Conservation (phyloP, 2,888 invertebrate genomes). For the Busseola fusca region DNA sequence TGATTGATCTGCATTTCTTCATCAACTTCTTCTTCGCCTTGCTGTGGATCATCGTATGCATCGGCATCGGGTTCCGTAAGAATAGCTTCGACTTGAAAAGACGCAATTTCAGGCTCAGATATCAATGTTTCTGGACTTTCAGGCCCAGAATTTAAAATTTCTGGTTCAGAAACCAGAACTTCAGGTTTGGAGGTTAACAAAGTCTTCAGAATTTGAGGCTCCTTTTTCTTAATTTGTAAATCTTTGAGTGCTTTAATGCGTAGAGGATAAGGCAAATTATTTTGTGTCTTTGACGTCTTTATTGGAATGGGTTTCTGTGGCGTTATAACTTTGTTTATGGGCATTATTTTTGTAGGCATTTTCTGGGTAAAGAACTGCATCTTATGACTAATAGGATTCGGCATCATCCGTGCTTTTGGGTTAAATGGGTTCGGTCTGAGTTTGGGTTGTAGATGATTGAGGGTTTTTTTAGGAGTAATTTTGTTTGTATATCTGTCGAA, state of each 20-base stretch:
- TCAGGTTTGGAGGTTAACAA: constrained; percentile 85
- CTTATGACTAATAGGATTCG: constrained; percentile 86
- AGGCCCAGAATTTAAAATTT: constrained; percentile 86
- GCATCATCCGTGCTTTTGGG: constrained; percentile 85
- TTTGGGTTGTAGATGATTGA: constrained; percentile 79
- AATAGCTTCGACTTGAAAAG: constrained; percentile 87
- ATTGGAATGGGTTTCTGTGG: constrained; percentile 84
- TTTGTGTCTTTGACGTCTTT: constrained; percentile 77
- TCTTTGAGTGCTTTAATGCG: constrained; percentile 87
- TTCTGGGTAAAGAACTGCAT: constrained; percentile 80
- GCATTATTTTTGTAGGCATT: constrained; percentile 74
- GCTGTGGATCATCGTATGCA: constrained; percentile 75
- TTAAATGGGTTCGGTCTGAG: constrained; percentile 86
- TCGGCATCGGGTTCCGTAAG: constrained; percentile 85
- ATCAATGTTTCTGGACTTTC: constrained; percentile 87
- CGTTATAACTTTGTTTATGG: constrained; percentile 71
- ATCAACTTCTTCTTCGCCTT: constrained; percentile 72
- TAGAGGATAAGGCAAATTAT: constrained; percentile 84
- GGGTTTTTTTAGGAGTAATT: constrained; percentile 74
- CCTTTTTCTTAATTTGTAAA: constrained; percentile 86
- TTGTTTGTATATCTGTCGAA: constrained; percentile 88
- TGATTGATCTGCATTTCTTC: constrained; percentile 74
- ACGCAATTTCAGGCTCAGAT: constrained; percentile 87
- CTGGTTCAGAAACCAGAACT: constrained; percentile 84
- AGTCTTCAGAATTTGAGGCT: constrained; percentile 87